A percentile compares a stretch with the other conserved stretches of the same genome.
Evolutionary conservation across 2,113 vertebrate genomes (phyloP).

Genomic region (Epinephelus cyanopodus): DNA sequence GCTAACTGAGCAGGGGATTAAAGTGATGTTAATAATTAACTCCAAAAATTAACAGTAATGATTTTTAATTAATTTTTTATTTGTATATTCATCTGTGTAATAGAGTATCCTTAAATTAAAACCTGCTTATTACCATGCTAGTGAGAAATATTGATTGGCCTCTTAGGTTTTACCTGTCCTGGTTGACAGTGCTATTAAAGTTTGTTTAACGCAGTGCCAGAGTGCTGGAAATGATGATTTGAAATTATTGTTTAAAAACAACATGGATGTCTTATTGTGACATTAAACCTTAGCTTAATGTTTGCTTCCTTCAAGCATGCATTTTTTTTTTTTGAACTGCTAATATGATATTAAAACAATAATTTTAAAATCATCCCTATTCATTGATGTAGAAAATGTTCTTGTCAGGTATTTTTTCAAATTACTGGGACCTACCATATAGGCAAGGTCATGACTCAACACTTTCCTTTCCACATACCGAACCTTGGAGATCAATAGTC

Average conservation of each 20-base stretch:
- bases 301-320: not conserved
- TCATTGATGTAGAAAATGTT: not conserved
- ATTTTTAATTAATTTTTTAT: conserved; percentile 4
- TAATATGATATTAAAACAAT: not conserved
- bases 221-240: conserved; percentile 8
- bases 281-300: not conserved
- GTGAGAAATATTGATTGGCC: conserved; percentile 14
- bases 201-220: not conserved
- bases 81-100: not conserved
- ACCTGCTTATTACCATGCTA: not conserved
- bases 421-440: not conserved
- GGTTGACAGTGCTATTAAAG: conserved; percentile 8
- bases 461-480: conserved; percentile 3
- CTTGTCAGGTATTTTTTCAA: not conserved
- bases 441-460: conserved; percentile 9
- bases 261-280: not conserved
- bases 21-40: not conserved
- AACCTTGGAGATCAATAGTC: conserved; percentile 15
- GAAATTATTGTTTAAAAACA: conserved; percentile 9
- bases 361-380: not conserved
- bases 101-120: conserved; percentile 8
- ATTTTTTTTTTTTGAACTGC: not conserved
- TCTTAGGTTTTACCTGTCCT: conserved; percentile 22
- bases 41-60: not conserved
- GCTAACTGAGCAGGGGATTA: not conserved